phyloP scores from a whole-genome alignment of 2,797 vertebrate genomes.

The Tragelaphus eurycerus region DNA sequence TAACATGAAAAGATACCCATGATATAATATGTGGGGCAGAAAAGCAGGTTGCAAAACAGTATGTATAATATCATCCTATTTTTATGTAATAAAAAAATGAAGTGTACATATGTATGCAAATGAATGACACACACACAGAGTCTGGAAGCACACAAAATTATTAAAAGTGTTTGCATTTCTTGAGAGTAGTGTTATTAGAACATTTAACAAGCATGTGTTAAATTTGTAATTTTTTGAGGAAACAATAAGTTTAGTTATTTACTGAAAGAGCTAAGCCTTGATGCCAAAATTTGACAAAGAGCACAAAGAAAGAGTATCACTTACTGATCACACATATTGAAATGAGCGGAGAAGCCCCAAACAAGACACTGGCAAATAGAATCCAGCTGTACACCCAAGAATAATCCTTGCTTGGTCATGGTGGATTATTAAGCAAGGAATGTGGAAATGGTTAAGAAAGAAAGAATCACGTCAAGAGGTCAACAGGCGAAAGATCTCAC shows the following conservation, averaged over 20 bases:
- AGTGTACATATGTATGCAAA: fast-evolving
- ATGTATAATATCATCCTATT: fast-evolving
- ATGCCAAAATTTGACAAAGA: not conserved
- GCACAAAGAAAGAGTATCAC: not conserved
- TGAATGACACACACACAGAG: not conserved
- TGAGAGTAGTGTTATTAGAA: not conserved
- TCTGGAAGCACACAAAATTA: not conserved
- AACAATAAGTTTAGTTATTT: not conserved
- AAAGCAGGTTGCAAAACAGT: not conserved
- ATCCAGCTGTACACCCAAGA: not conserved
- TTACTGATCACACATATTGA: not conserved
- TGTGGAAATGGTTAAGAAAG: not conserved
- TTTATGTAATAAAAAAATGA: not conserved
- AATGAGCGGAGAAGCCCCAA: not conserved
- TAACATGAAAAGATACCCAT: not conserved
- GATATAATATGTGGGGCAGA: fast-evolving
- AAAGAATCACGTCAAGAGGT: not conserved
- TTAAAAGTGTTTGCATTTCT: not conserved
- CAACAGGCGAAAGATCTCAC: not conserved
- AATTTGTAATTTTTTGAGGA: not conserved
- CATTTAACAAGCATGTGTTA: not conserved
- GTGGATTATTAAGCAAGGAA: not conserved
- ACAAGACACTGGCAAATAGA: not conserved
- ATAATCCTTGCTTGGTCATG: not conserved
- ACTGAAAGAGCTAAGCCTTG: not conserved